These are phyloP conservation scores for Cenopis cana DNA, from an alignment of 2,888 invertebrate genomes.

Conservation along the genomic window DNA sequence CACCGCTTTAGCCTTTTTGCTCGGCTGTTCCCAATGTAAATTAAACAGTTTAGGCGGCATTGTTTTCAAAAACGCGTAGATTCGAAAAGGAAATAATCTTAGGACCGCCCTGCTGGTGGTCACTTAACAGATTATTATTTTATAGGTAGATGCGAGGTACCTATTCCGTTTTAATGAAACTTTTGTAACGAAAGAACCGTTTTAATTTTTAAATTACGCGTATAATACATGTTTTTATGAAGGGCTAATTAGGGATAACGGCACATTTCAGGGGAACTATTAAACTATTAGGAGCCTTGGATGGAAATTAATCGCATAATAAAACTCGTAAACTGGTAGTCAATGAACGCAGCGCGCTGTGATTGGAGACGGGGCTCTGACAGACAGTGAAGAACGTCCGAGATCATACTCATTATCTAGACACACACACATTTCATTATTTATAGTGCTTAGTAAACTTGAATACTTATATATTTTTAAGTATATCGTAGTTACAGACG, in stretches of 20 bases:
- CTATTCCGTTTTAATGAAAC: constrained; percentile 1
- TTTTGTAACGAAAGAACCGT: neutral
- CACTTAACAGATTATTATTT: constrained; percentile 24
- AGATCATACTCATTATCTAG: constrained; percentile 37
- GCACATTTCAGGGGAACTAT: neutral
- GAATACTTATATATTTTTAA: neutral
- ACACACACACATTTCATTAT: constrained; percentile 21
- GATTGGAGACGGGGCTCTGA: constrained; percentile 45
- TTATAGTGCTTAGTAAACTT: constrained; percentile 3
- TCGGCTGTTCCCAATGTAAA: constrained; percentile 77
- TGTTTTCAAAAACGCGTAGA: constrained; percentile 64
- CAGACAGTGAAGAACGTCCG: constrained; percentile 47
- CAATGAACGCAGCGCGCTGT: constrained; percentile 27
- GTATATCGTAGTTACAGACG: neutral
- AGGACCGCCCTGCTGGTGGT: constrained; percentile 49
- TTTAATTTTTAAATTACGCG: no score
- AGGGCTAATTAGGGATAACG: neutral
- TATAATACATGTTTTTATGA: neutral
- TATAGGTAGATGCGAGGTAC: neutral
- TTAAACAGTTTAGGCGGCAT: constrained; percentile 81
- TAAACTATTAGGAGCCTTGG: neutral
- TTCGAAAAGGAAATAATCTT: constrained; percentile 59
- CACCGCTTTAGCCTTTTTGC: constrained; percentile 75
- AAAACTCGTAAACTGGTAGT: constrained; percentile 39
- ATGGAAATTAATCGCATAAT: constrained; percentile 15